Conservation (phyloP, 2,113 vertebrate genomes). For the Eulemur rufifrons region DNA sequence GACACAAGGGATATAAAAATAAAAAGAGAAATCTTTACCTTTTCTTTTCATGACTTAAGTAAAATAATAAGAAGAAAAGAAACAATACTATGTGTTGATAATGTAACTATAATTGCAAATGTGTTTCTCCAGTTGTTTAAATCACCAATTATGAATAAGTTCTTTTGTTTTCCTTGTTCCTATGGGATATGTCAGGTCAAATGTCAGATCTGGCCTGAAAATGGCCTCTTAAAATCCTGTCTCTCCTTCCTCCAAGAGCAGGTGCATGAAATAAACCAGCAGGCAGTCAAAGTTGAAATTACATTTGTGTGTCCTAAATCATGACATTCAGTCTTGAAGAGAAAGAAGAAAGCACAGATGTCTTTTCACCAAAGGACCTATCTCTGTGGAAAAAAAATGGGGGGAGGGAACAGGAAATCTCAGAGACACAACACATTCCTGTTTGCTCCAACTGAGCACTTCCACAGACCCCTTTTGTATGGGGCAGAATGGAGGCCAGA, state of each 20-base stretch:
- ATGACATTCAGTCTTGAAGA: constrained; percentile 68
- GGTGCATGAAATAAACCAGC: constrained; percentile 78
- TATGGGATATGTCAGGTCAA: constrained; percentile 64
- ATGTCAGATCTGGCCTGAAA: constrained; percentile 62
- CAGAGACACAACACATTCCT: constrained; percentile 76
- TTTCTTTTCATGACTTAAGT: neutral
- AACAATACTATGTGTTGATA: neutral
- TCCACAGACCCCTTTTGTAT: constrained; percentile 68
- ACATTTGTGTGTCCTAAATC: constrained; percentile 77
- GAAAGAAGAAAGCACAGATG: constrained; percentile 78
- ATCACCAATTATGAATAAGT: constrained; percentile 67
- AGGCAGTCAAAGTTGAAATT: constrained; percentile 76
- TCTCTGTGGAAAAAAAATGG: constrained; percentile 51
- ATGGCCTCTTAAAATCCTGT: constrained; percentile 67
- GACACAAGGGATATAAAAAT: neutral
- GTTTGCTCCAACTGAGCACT: constrained; percentile 62
- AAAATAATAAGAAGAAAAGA: neutral
- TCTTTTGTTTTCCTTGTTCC: constrained; percentile 65
- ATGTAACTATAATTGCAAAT: constrained; percentile 58
- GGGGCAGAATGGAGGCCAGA: constrained; percentile 59
- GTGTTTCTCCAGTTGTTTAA: constrained; percentile 42
- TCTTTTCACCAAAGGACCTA: constrained; percentile 75
- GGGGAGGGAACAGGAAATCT: constrained; percentile 53
- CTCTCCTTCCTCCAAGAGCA: constrained; percentile 59
- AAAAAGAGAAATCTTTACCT: neutral